Base-by-base conservation (phyloP, 2,888 invertebrate species). In the Rapana venosa region DNA sequence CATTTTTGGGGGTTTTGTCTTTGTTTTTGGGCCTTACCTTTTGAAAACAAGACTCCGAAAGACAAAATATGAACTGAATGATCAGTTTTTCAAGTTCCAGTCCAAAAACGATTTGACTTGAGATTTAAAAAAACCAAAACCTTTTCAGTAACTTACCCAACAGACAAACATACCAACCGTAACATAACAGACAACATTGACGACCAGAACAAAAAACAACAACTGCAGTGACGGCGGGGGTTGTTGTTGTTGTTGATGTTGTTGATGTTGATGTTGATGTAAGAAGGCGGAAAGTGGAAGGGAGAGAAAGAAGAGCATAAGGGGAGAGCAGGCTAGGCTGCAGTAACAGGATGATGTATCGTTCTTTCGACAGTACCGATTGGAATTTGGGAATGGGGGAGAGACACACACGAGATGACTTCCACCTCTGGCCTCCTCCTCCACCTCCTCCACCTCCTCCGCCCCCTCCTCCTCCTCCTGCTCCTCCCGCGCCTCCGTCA, bases 361-460 rank as follows among this genome's bases (percentile, higher is more conserved):
- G 89, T 74, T 89, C 89, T 85, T 89, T 89, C 74, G 89, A 89
- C 89, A 89, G 89, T 70, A 74, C 89, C 32, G 89, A 89, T 32
- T 89, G 89, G 89, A 89, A 84, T 58, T 66, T 89, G 84, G 81
- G 81, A 4, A 83, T 83, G 81, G 81, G 47, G 81, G 81, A 83
- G 22, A 20, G 81, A 15, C 81, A 83, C 81, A 47, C 36, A 13
- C 36, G 81, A 13, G 81, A 83, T 26, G 81, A 83, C 47, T 83
- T 83, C 47, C 81, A 36, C 47, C 47, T 83, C 26, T 83, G 81
- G 81, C 81, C 81, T 11, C 81, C 81, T 1, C 81, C 81, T 2
- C 81, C 81, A 8, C 81, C 81, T 26, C 81, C 81, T 11, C 81
- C 81, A 5, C 81, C 81, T 0, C 81, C 81, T 0, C 81, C 81